A percentile compares a stretch with the other conserved stretches of the same genome.
Conservation (phyloP, 2,797 vertebrate species). For the Hoplostethus atlanticus region DNA sequence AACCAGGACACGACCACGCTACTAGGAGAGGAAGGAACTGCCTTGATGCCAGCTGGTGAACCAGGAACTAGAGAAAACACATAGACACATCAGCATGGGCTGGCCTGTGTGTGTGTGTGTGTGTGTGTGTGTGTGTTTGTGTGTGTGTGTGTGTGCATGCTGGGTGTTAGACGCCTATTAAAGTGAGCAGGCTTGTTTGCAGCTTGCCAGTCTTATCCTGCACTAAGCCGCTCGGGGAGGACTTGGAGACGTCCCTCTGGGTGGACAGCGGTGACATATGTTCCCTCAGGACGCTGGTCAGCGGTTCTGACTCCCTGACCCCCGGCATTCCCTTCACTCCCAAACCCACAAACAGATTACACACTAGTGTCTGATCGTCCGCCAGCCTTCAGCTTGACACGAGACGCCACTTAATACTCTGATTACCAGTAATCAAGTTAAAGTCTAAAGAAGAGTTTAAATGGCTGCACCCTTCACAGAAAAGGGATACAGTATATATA, state of each 20-base stretch:
- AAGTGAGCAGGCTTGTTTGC: conserved; percentile 77
- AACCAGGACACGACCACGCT: conserved; percentile 99
- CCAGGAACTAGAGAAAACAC: conserved; percentile 89
- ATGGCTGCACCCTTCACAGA: conserved; percentile 42
- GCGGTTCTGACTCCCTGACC: conserved; percentile 73
- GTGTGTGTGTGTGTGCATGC: conserved; percentile 26
- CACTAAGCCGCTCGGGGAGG: conserved; percentile 76
- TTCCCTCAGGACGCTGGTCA: conserved; percentile 79
- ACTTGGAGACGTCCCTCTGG: conserved; percentile 72
- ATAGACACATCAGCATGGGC: conserved; percentile 44
- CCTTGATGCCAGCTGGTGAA: conserved; percentile 97
- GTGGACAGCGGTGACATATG: conserved; percentile 76
- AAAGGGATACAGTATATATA: conserved; percentile 45
- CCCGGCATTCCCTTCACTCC: conserved; percentile 68
- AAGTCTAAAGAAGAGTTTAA: conserved; percentile 50
- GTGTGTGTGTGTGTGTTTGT: conserved; percentile 17
- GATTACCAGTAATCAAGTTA: conserved; percentile 49
- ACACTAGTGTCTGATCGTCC: conserved; percentile 71
- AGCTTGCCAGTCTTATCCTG: conserved; percentile 78
- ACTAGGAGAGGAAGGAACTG: conserved; percentile 93
- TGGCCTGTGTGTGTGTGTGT: not conserved
- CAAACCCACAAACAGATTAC: conserved; percentile 78
- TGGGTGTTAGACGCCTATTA: conserved; percentile 66
- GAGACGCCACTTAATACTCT: conserved; percentile 65
- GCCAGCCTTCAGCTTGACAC: conserved; percentile 70